Conservation (phyloP, 92 coral and sea anemone genomes). For the Hydrozoanthus gracilis region DNA sequence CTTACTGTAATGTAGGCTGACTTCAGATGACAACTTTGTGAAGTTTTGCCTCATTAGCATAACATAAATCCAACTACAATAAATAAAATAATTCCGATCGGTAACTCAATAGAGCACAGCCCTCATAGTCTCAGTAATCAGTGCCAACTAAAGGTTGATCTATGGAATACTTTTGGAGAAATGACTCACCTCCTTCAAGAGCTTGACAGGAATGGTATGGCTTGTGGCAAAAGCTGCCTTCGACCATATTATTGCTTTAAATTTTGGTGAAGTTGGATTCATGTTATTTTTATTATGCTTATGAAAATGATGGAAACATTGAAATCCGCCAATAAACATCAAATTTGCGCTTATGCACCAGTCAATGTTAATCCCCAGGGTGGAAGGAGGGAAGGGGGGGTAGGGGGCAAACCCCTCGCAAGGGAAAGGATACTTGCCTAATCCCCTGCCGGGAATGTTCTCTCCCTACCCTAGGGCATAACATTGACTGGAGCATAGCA, state of each 20-base stretch:
- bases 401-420: too few species aligned
- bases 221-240: neutral
- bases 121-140: neutral
- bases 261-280: neutral
- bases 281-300: too few species aligned
- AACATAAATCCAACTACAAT: neutral
- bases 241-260: neutral
- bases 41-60: neutral
- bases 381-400: too few species aligned
- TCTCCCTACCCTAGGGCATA: too few species aligned
- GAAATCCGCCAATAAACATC: too few species aligned
- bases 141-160: neutral
- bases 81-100: neutral
- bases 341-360: too few species aligned
- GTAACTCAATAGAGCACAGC: neutral
- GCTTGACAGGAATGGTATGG: neutral
- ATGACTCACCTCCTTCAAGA: neutral
- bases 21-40: neutral
- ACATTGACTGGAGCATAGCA: too few species aligned
- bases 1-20: neutral
- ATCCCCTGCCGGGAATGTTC: too few species aligned
- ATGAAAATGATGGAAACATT: too few species aligned
- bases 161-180: neutral
- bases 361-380: too few species aligned
- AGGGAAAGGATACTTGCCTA: too few species aligned